Conservation (phyloP, 2,797 vertebrate genomes). For the Alca torda region DNA sequence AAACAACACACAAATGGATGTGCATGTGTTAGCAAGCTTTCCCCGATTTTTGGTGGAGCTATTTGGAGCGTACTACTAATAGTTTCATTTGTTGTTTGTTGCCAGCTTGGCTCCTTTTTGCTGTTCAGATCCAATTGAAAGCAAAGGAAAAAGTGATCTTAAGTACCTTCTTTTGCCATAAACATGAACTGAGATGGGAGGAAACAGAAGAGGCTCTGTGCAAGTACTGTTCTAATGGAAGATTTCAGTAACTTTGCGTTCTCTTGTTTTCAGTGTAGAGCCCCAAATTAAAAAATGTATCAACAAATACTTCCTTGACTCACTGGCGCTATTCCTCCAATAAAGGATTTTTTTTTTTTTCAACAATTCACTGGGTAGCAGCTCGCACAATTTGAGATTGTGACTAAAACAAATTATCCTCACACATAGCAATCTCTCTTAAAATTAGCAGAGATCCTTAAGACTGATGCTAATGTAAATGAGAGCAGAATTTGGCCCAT, state of each 20-base stretch:
- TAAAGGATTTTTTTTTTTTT: neutral
- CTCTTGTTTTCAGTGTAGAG: neutral
- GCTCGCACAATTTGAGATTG: neutral
- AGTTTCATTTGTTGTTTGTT: neutral
- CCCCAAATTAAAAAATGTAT: neutral
- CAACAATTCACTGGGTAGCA: neutral
- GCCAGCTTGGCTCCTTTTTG: neutral
- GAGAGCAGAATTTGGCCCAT: neutral
- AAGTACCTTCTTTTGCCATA: neutral
- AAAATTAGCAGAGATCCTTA: neutral
- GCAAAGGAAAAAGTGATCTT: neutral
- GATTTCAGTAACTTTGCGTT: neutral
- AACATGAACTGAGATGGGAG: neutral
- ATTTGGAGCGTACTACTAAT: neutral
- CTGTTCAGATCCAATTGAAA: neutral
- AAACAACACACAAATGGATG: neutral
- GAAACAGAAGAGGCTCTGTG: neutral
- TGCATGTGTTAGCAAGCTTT: neutral
- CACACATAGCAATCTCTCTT: neutral
- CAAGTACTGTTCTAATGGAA: neutral
- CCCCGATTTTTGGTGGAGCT: neutral
- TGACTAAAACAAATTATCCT: neutral
- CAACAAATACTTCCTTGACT: neutral
- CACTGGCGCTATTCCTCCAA: neutral
- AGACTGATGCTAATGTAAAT: neutral